These are phyloP conservation scores for Synergus japonicus DNA, from an alignment of 2,888 invertebrate species.

Conservation along the genomic window DNA sequence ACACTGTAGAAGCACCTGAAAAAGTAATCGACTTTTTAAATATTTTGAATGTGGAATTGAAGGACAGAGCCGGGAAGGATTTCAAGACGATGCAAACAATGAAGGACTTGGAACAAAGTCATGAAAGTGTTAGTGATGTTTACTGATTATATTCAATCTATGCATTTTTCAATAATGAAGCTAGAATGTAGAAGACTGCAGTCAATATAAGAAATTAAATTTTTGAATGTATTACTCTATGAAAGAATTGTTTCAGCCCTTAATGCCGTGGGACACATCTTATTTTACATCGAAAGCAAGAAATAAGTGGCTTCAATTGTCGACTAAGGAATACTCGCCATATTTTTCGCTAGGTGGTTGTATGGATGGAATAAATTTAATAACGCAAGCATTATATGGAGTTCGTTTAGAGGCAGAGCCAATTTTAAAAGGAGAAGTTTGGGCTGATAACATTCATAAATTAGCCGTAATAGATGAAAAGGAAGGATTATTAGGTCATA, in stretches of 20 bases:
- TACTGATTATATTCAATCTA: constrained; percentile 20
- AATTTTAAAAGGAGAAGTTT: constrained; percentile 86
- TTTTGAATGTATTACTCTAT: constrained; percentile 25
- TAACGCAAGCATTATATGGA: constrained; percentile 91
- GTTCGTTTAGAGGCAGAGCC: constrained; percentile 86
- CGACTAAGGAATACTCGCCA: constrained; percentile 86
- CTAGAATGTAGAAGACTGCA: background rate
- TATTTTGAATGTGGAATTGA: constrained; percentile 84
- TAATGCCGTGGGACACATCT: constrained; percentile 90
- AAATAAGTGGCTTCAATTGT: constrained; percentile 84
- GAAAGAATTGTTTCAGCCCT: constrained; percentile 52
- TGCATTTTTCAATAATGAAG: constrained; percentile 5
- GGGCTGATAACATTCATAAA: constrained; percentile 94
- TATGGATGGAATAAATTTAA: constrained; percentile 96
- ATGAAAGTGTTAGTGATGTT: constrained; percentile 51
- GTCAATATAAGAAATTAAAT: background rate
- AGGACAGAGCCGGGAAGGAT: constrained; percentile 85
- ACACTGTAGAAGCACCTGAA: constrained; percentile 89
- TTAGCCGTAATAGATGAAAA: constrained; percentile 91
- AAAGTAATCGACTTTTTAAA: constrained; percentile 90
- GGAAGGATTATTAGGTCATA: constrained; percentile 92
- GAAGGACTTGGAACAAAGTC: constrained; percentile 79
- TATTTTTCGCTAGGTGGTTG: constrained; percentile 96
- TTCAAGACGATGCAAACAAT: constrained; percentile 87
- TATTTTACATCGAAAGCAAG: constrained; percentile 89